phyloP scores from a whole-genome alignment of 2,888 invertebrate genomes.

The Macrophya alboannulata region DNA sequence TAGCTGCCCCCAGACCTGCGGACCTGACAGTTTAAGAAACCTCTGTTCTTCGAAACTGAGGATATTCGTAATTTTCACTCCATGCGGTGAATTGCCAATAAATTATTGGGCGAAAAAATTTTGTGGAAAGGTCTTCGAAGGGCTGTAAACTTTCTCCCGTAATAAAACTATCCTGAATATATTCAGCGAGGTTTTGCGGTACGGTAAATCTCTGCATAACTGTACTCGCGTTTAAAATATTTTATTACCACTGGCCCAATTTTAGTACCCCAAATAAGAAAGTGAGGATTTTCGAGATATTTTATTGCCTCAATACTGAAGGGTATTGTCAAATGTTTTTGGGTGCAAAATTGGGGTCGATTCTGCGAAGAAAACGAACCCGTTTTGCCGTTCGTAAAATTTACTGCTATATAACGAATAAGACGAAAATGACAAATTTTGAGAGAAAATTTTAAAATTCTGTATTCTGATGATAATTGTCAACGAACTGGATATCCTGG shows the following conservation, averaged over 20 bases:
- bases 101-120: background rate
- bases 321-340: background rate
- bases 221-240: background rate
- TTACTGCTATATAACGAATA: background rate
- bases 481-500: background rate
- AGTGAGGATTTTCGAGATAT: background rate
- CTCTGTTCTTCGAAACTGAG: background rate
- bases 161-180: slow-evolving; percentile 35
- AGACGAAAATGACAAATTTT: background rate
- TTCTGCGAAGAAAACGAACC: background rate
- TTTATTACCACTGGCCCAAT: background rate
- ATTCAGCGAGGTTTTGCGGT: background rate
- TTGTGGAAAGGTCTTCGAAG: background rate
- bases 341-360: background rate
- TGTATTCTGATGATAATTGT: background rate
- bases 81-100: background rate
- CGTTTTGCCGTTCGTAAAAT: background rate
- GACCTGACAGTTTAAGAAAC: no score
- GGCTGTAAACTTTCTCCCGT: slow-evolving; percentile 33
- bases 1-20: no score
- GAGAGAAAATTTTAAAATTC: background rate
- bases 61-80: background rate
- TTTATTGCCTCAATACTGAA: slow-evolving; percentile 20
- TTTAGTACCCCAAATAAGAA: slow-evolving; percentile 18
- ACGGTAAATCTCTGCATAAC: background rate